phyloP scores from a whole-genome alignment of 2,113 vertebrate species.

The Podiceps cristatus region DNA sequence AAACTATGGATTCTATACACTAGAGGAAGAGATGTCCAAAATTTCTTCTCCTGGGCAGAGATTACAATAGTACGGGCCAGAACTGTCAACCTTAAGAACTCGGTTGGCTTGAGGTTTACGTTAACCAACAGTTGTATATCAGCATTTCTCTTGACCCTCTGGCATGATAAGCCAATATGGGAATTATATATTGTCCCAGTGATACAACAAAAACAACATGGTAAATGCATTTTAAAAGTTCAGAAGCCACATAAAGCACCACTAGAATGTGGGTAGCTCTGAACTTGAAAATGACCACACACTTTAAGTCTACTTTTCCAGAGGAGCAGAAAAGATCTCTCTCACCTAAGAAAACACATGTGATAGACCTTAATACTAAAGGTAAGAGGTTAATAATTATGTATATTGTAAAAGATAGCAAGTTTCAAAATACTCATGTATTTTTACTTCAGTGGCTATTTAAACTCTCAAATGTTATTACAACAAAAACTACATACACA shows the following conservation, averaged over 20 bases:
- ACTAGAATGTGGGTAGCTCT: background rate
- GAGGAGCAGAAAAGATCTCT: background rate
- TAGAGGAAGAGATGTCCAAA: background rate
- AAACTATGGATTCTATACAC: background rate
- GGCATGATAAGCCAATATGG: background rate
- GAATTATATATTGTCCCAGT: background rate
- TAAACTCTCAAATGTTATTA: background rate
- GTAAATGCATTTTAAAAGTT: background rate
- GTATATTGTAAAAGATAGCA: rapidly evolving
- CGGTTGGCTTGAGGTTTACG: background rate
- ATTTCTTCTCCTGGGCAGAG: background rate
- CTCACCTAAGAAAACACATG: background rate
- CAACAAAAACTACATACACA: background rate
- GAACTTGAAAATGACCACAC: background rate
- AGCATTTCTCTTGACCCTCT: background rate
- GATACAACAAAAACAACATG: background rate
- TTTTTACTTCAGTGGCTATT: background rate
- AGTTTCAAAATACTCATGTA: background rate
- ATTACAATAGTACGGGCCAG: background rate
- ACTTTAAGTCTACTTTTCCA: background rate
- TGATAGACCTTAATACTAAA: background rate
- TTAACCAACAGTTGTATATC: background rate
- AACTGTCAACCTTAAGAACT: background rate
- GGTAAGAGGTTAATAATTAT: background rate
- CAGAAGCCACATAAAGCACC: background rate